Conservation (phyloP, 2,888 invertebrate genomes). For the Sarcophaga carnaria region DNA sequence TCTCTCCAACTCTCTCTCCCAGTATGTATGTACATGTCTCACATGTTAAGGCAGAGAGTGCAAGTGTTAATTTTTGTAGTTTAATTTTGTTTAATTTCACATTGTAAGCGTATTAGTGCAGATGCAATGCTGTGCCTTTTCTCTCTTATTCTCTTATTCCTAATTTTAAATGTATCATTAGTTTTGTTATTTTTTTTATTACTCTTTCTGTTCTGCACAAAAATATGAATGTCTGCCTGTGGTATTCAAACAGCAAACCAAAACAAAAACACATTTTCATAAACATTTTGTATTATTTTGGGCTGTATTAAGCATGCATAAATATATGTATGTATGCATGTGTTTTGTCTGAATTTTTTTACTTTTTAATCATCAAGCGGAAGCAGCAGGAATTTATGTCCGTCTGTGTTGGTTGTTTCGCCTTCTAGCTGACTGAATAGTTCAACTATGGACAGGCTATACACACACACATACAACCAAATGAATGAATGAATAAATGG, state of each 20-base stretch:
- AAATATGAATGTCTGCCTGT: no score
- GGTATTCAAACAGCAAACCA: not conserved
- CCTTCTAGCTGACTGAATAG: constrained; percentile 51
- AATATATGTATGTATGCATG: constrained; percentile 7
- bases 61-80: no score
- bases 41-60: no score
- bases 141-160: not conserved
- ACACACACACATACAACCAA: not conserved
- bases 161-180: constrained; percentile 21
- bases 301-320: constrained; percentile 36
- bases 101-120: constrained; percentile 18
- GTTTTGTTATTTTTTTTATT: constrained; percentile 12
- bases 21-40: not conserved
- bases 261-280: not conserved
- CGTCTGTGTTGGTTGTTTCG: constrained; percentile 40
- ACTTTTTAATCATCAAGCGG: constrained; percentile 61
- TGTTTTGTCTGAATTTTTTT: constrained; percentile 56
- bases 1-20: no score
- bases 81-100: no score
- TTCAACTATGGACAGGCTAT: constrained; percentile 21
- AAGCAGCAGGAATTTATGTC: constrained; percentile 62
- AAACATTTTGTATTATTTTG: not conserved
- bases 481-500: constrained; percentile 44
- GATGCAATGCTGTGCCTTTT: constrained; percentile 40
- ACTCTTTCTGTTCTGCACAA: constrained; percentile 14